Conservation (phyloP, 1,140 invertebrate species). For the Linepithema humile region DNA sequence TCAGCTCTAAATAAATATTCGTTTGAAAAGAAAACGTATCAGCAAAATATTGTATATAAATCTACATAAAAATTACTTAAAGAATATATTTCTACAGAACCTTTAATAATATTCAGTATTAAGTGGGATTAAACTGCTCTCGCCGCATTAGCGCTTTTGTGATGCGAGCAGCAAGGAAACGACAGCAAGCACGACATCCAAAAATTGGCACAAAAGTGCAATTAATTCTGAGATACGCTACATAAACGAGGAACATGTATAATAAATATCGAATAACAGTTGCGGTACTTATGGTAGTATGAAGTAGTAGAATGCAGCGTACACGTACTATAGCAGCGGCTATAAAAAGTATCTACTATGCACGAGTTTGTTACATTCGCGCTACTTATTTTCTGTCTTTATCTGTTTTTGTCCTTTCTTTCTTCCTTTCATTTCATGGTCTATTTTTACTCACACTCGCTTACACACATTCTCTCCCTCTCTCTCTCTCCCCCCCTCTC, state of each 20-base stretch:
- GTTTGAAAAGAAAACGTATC: too few species aligned
- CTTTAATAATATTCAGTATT: too few species aligned
- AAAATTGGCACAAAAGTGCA: conserved; percentile 23
- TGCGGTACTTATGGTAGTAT: conserved; percentile 75
- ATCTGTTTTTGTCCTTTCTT: conserved; percentile 1
- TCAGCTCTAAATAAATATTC: too few species aligned
- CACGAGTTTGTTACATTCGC: conserved; percentile 69
- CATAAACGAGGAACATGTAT: conserved; percentile 78
- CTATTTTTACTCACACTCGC: neutral
- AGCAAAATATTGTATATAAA: too few species aligned
- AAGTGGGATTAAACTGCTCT: too few species aligned
- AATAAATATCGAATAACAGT: conserved; percentile 79
- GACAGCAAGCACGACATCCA: neutral
- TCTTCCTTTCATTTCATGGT: conserved; percentile 14
- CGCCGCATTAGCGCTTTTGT: too few species aligned
- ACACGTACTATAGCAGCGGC: conserved; percentile 76
- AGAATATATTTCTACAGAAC: too few species aligned
- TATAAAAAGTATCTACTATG: conserved; percentile 72
- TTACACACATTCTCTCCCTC: neutral
- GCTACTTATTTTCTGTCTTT: conserved; percentile 46
- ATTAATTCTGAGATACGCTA: conserved; percentile 34
- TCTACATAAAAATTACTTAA: too few species aligned
- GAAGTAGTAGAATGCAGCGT: conserved; percentile 77
- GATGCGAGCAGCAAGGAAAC: conserved; percentile 15
- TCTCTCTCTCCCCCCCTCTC: neutral